These are phyloP conservation scores for Bombus confusus DNA, from an alignment of 1,140 invertebrate genomes.

Conservation along the genomic window DNA sequence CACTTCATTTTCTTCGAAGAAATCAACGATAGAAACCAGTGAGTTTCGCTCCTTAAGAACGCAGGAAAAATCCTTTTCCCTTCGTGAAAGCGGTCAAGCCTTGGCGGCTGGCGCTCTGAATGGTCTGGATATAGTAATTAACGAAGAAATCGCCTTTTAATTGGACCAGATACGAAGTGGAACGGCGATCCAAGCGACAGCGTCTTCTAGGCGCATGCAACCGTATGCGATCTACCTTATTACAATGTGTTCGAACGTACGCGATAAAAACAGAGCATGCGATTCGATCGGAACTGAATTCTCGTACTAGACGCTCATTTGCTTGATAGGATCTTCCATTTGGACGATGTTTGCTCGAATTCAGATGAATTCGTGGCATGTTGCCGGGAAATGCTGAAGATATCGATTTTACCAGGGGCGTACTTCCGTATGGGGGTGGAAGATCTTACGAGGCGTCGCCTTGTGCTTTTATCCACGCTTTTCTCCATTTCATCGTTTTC, in stretches of 20 bases:
- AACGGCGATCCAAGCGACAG: constrained; percentile 9
- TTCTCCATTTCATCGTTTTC: neutral
- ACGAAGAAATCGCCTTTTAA: constrained; percentile 33
- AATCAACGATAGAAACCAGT: constrained; percentile 15
- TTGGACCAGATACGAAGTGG: constrained; percentile 11
- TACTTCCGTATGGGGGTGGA: neutral
- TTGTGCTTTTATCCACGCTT: neutral
- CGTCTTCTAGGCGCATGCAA: constrained; percentile 14
- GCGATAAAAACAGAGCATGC: constrained; percentile 9
- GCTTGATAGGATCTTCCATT: constrained; percentile 46
- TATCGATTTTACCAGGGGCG: constrained; percentile 60
- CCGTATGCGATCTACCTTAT: neutral
- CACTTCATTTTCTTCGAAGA: neutral
- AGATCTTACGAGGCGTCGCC: neutral
- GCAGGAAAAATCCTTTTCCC: constrained; percentile 26
- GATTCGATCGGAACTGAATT: constrained; percentile 4
- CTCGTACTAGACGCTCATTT: neutral
- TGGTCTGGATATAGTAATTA: neutral
- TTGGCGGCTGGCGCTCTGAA: neutral
- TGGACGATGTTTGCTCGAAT: neutral
- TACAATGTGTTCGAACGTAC: neutral
- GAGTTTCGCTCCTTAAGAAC: constrained; percentile 41
- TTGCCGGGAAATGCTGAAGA: constrained; percentile 9
- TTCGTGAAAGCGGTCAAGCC: constrained; percentile 40
- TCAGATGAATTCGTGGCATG: constrained; percentile 28